phyloP scores from a whole-genome alignment of 2,113 vertebrate species.

The Mustelus asterias region DNA sequence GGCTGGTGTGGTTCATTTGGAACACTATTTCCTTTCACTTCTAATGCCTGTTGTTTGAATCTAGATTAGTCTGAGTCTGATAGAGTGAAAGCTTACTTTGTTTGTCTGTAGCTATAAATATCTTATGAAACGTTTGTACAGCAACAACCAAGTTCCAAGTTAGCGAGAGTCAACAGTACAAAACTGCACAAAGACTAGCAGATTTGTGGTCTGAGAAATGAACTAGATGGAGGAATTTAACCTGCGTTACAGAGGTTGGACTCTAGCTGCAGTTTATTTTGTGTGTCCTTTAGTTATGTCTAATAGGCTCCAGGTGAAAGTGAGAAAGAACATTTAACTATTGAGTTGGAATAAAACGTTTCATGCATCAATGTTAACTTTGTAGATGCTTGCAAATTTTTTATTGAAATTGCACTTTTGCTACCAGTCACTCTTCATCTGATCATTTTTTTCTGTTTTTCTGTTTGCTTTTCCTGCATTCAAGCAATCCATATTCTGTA shows the following conservation, averaged over 20 bases:
- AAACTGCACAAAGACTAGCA: neutral
- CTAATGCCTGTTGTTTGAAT: neutral
- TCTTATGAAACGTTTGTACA: neutral
- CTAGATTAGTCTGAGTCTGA: neutral
- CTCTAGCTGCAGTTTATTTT: neutral
- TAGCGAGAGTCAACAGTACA: neutral
- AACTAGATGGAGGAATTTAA: neutral
- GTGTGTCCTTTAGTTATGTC: neutral
- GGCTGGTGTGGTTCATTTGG: neutral
- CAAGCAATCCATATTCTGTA: neutral
- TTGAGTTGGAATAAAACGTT: neutral
- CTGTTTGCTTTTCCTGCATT: neutral
- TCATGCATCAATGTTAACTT: neutral
- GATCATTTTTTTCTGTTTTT: neutral
- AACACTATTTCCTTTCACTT: neutral
- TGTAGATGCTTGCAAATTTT: neutral
- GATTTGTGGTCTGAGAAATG: neutral
- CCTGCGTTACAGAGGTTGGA: neutral
- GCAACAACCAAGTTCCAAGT: neutral
- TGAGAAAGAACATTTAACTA: neutral
- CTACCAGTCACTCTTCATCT: neutral
- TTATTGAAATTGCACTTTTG: neutral
- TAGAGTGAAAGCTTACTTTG: neutral
- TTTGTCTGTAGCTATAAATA: neutral
- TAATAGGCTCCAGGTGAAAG: neutral